Base-by-base conservation (phyloP, 1,140 invertebrate genomes). In the Heliconius nattereri region DNA sequence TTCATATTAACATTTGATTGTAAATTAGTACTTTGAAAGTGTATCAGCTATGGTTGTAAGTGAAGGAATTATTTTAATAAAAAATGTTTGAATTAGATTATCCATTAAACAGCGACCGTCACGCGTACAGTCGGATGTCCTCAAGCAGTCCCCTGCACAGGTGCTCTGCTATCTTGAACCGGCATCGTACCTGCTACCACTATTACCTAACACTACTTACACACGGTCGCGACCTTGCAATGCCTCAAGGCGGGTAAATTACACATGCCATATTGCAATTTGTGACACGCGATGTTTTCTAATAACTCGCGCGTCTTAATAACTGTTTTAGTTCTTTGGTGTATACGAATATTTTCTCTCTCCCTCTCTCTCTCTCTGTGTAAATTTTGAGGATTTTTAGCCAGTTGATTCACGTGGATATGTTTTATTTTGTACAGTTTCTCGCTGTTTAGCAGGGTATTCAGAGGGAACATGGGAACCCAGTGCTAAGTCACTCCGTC, bases 201-300 rank as follows among this genome's bases (percentile, higher is more conserved):
- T 26, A n/a, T 66, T 66, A 66, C 13, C 60, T 66, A 66, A 66
- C 57, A 26, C 54, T 66, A 66, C 23, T 11, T 66, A 66, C 60
- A 29, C 60, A 13, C 54, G 60, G 60, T 29, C 26, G 8, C 26
- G 60, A 66, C 60, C 60, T 66, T 66, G 60, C 60, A 29, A 66
- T 26, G 60, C 60, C 60, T 66, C 60, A 66, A 66, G 60, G 60
- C 60, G 60, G 60, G 60, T 66, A 66, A 66, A 66, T 66, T 66
- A 66, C 60, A 66, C 26, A 66, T 29, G 60, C 23, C 60, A 16
- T 29, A 29, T 26, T n/a, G 60, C 60, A 66, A 66, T 66, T 66
- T 66, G 60, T 66, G 60, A 29, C 60, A 66, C 60, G 60, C 60
- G 60, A 66, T 66, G 60, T 66, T 66, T 60, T 66, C 60, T 66